Base-by-base conservation (phyloP, 2,113 vertebrate genomes). In the Amphiprion percula region DNA sequence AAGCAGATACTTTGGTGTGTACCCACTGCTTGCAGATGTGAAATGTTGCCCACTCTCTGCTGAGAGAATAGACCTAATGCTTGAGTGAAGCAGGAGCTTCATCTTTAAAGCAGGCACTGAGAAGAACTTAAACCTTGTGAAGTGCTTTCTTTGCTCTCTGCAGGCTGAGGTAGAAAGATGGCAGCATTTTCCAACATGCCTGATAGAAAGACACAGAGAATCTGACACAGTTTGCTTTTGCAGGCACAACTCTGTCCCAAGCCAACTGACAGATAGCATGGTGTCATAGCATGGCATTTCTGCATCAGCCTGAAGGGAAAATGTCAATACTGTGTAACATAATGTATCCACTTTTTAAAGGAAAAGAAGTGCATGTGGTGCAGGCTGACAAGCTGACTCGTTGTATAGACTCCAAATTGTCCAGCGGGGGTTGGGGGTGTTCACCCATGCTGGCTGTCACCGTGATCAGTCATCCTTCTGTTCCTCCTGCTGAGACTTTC, bases 381-480 rank as follows among this genome's bases (percentile, higher is more conserved):
- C 79, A 60, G 63, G 44, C 80, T 84, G 83, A 89, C 83, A 72
- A 49, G 23, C 46, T 55, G 62, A 85, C 76, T 84, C 67, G 77
- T 74, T 69, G 52, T 44, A 46, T 19, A 24, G 64, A 30, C 11
- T 78, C 58, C 33, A 59, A 61, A 55, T 72, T 78, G 63, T 83
- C 73, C 62, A 39, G n/a, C 24, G 26, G 50, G 61, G 16, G 68
- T 79, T 41, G 12, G 47, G 26, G 49, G 77, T 5, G 10, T 70
- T 49, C 58, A 75, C 41, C 53, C 39, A 14, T 37, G 33, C 61
- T 33, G 54, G 7, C 77, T 80, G 83, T 84, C 81, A 73, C 3
- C 1, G 1, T 41, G 71, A 81, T 58, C 23, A 24, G 65, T 41
- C 68, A 41, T 74, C 55, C 55, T 77, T 66, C 33, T n/a, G 26